A percentile compares a stretch with the other conserved stretches of the same genome.
These are phyloP conservation scores for Drosophila lacteicornis DNA, from an alignment of 1,140 invertebrate species.

Conservation along the genomic window DNA sequence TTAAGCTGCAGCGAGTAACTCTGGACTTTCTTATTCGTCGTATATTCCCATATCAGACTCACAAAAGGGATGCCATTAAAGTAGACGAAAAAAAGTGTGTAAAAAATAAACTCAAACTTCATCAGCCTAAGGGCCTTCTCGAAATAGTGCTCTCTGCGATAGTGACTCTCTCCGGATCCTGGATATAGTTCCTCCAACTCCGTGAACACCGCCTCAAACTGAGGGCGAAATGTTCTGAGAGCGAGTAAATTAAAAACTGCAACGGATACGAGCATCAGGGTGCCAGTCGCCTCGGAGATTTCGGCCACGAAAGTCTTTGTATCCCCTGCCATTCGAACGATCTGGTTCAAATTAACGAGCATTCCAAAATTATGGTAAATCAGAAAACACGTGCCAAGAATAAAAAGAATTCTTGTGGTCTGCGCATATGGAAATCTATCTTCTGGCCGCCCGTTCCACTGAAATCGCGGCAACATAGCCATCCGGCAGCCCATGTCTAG, in stretches of 20 bases:
- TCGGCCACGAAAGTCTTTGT: slow-evolving; percentile 20
- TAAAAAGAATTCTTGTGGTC: slow-evolving; percentile 24
- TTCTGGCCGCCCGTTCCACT: slow-evolving; percentile 18
- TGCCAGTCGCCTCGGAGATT: slow-evolving; percentile 52
- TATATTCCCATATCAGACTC: not conserved
- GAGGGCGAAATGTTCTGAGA: slow-evolving; percentile 27
- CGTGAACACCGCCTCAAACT: slow-evolving; percentile 40
- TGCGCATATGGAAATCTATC: not conserved
- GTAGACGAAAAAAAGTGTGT: slow-evolving; percentile 25
- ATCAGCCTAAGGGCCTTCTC: slow-evolving; percentile 43
- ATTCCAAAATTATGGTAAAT: slow-evolving; percentile 67
- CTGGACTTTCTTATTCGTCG: not conserved
- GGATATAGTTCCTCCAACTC: slow-evolving; percentile 51
- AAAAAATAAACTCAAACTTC: slow-evolving; percentile 47
- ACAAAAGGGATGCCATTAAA: not conserved
- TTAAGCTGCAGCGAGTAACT: slow-evolving; percentile 56
- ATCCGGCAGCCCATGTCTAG: slow-evolving; percentile 32
- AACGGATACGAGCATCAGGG: slow-evolving; percentile 49
- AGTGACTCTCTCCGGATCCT: not conserved
- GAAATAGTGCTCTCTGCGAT: slow-evolving; percentile 48
- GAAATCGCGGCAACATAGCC: slow-evolving; percentile 25
- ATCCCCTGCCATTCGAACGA: not conserved
- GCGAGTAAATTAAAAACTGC: slow-evolving; percentile 52
- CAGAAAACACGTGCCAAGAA: slow-evolving; percentile 49
- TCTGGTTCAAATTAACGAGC: slow-evolving; percentile 41